Evolutionary conservation across 23 tunicate genomes (phyloP).

Genomic region (Diplosoma virens): DNA sequence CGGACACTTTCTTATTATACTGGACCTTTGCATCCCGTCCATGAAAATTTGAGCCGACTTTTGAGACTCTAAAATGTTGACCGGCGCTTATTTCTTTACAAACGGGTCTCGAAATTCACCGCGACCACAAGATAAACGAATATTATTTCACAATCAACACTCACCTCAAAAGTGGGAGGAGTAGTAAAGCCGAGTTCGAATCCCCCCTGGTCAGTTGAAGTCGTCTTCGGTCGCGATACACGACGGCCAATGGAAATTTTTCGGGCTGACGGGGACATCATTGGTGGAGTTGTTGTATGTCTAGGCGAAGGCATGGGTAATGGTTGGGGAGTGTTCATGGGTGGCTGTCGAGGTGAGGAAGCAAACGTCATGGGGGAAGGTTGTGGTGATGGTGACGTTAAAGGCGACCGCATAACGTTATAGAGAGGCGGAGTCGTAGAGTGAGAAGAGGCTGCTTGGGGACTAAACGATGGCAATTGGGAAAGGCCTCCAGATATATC

Average conservation of each 20-base stretch:
- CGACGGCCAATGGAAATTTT: conserved; percentile 40
- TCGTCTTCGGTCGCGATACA: conserved; percentile 62
- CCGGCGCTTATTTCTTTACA: no score
- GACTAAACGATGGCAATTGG: conserved; percentile 21
- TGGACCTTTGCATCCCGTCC: no score
- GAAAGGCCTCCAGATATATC: conserved; percentile 17
- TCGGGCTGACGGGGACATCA: conserved; percentile 40
- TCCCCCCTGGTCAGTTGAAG: conserved; percentile 30
- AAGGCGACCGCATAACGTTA: conserved; percentile 17
- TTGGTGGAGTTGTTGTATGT: conserved; percentile 49
- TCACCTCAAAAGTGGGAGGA: conserved; percentile 7
- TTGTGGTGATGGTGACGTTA: conserved; percentile 15
- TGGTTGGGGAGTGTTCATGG: conserved; percentile 64
- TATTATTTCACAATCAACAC: neutral
- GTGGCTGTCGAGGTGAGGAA: conserved; percentile 56
- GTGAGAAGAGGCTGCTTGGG: neutral
- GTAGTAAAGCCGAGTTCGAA: conserved; percentile 8
- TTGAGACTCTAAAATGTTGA: no score
- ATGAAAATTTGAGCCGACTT: no score
- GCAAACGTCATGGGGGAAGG: conserved; percentile 46
- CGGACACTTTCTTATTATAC: no score
- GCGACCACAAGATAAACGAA: neutral
- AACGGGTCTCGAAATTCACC: no score
- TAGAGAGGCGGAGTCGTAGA: conserved; percentile 42
- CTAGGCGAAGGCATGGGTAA: conserved; percentile 35